These are phyloP conservation scores for Laothoe populi DNA, from an alignment of 2,888 invertebrate species.

Conservation along the genomic window DNA sequence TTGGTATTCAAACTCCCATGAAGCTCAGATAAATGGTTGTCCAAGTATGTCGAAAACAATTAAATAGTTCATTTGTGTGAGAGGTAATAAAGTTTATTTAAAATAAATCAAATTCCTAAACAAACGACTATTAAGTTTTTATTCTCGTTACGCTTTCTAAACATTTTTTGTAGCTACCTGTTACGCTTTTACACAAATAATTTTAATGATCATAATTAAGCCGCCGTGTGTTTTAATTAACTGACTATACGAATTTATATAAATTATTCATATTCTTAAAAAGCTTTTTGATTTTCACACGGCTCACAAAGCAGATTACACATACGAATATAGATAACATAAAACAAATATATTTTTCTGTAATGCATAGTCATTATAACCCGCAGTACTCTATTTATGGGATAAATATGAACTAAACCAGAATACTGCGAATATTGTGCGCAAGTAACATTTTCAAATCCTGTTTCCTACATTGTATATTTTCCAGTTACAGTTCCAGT, in stretches of 20 bases:
- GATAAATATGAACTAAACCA: no score
- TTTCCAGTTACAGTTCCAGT: no score
- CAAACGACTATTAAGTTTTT: conserved; percentile 40
- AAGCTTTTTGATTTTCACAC: conserved; percentile 22
- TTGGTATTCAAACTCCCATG: not conserved
- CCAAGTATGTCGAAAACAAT: not conserved
- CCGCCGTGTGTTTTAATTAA: conserved; percentile 52
- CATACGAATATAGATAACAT: not conserved
- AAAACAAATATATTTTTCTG: not conserved
- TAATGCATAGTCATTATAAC: conserved; percentile 2
- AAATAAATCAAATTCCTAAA: conserved; percentile 18
- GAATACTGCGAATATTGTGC: no score
- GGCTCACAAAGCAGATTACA: conserved; percentile 22
- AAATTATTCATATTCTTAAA: conserved; percentile 22
- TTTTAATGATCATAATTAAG: conserved; percentile 55
- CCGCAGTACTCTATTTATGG: no score
- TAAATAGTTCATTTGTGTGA: not conserved
- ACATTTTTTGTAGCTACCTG: conserved; percentile 60
- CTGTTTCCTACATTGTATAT: no score
- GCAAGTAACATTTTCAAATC: no score
- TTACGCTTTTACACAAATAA: conserved; percentile 52
- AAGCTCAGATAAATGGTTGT: not conserved
- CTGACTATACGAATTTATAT: conserved; percentile 23
- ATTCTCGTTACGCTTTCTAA: conserved; percentile 70
- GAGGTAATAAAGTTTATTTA: not conserved